Conservation (phyloP, 2,797 vertebrate species). For the Channallabes apus region DNA sequence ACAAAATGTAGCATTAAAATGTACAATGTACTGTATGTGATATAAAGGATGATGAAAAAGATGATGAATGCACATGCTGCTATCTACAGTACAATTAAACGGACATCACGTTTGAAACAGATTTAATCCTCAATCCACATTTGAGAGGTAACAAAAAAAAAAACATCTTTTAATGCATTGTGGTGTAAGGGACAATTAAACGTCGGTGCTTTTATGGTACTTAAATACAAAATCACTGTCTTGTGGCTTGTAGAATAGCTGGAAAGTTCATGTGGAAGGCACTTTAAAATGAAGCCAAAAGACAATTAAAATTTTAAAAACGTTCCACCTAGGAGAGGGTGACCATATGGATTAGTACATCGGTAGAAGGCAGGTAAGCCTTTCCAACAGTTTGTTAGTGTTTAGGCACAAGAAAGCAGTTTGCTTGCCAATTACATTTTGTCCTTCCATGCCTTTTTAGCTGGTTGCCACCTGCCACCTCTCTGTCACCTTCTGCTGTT, state of each 20-base stretch:
- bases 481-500: conserved; percentile 57
- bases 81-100: background rate
- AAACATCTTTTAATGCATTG: background rate
- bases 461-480: conserved; percentile 55
- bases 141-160: background rate
- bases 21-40: background rate
- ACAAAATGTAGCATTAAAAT: background rate
- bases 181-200: background rate
- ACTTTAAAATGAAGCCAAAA: conserved; percentile 1
- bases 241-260: background rate
- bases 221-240: background rate
- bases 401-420: conserved; percentile 43
- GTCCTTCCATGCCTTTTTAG: conserved; percentile 54
- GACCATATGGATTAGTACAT: conserved; percentile 23
- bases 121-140: background rate
- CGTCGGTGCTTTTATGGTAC: background rate
- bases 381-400: conserved; percentile 47
- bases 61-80: background rate
- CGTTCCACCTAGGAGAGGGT: background rate
- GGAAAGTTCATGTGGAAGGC: background rate
- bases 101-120: background rate
- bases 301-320: background rate
- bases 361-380: conserved; percentile 20
- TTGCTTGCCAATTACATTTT: conserved; percentile 56
- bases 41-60: background rate